These are phyloP conservation scores for Sebastolobus alascanus DNA, from an alignment of 2,797 vertebrate genomes.

Conservation along the genomic window DNA sequence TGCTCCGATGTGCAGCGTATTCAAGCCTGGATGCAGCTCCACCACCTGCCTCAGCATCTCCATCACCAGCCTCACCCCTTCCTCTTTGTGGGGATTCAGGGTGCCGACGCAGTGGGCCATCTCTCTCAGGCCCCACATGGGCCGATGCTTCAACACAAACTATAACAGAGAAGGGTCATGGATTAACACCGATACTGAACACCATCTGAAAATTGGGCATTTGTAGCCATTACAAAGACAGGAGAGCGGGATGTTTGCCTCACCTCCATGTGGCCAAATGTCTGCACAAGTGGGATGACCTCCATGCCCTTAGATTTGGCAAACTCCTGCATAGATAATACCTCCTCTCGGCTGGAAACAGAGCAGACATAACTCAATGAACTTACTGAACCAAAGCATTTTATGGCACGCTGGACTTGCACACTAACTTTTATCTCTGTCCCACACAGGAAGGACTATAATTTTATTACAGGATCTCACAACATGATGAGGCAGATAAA, in stretches of 20 bases:
- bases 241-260: conserved; percentile 41
- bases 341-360: conserved; percentile 85
- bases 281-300: conserved; percentile 94
- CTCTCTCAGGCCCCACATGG: conserved; percentile 90
- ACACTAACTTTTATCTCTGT: not conserved
- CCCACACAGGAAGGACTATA: not conserved
- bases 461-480: conserved; percentile 13
- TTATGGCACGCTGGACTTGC: not conserved
- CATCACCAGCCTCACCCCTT: conserved; percentile 85
- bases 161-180: conserved; percentile 59
- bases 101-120: conserved; percentile 89
- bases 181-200: not conserved
- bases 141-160: conserved; percentile 94
- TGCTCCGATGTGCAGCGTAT: conserved; percentile 85
- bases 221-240: not conserved
- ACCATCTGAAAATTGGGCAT: not conserved
- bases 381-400: conserved; percentile 1
- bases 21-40: conserved; percentile 85
- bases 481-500: not conserved
- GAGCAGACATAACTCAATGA: not conserved
- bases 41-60: conserved; percentile 94
- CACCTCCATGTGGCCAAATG: conserved; percentile 98
- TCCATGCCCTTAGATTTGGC: conserved; percentile 88
- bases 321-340: conserved; percentile 86
- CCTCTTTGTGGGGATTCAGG: conserved; percentile 91